Percentiles rank a stretch among this genome's conserved stretches.
These are phyloP conservation scores for Epinephelus coioides DNA, from an alignment of 2,797 vertebrate species.

Conservation along the genomic window DNA sequence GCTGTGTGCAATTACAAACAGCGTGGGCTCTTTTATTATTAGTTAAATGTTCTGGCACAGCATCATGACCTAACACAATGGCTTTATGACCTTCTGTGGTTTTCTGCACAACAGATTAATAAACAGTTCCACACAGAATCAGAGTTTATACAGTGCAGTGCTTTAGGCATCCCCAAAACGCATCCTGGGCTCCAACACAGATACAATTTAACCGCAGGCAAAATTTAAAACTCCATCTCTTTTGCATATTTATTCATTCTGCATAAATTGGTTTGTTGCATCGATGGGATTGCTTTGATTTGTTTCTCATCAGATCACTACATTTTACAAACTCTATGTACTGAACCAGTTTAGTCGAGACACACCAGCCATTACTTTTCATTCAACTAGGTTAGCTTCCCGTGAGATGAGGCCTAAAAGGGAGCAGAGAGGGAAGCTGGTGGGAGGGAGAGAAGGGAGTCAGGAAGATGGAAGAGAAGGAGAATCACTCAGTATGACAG, in stretches of 20 bases:
- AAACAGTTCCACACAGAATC: background rate
- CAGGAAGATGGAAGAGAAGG: background rate
- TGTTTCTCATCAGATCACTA: conserved; percentile 3
- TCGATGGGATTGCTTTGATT: background rate
- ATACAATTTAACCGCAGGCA: background rate
- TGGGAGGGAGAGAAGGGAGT: background rate
- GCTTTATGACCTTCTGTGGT: conserved; percentile 6
- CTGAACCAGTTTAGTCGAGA: too few relatives aligned
- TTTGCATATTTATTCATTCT: background rate
- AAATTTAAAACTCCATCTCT: background rate
- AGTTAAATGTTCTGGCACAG: background rate
- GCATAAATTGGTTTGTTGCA: background rate
- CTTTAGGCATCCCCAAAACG: background rate
- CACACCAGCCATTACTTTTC: background rate
- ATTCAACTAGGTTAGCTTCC: background rate
- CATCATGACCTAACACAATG: conserved; percentile 6
- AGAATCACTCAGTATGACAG: background rate
- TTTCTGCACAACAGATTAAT: background rate
- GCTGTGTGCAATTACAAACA: conserved; percentile 33
- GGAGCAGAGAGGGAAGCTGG: background rate
- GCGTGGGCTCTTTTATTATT: conserved; percentile 21
- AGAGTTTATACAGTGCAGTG: background rate
- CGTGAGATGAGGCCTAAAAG: background rate
- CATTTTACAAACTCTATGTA: background rate
- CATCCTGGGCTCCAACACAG: background rate